phyloP scores from a whole-genome alignment of 2,797 vertebrate species.

The Phyllotis vaccarum region DNA sequence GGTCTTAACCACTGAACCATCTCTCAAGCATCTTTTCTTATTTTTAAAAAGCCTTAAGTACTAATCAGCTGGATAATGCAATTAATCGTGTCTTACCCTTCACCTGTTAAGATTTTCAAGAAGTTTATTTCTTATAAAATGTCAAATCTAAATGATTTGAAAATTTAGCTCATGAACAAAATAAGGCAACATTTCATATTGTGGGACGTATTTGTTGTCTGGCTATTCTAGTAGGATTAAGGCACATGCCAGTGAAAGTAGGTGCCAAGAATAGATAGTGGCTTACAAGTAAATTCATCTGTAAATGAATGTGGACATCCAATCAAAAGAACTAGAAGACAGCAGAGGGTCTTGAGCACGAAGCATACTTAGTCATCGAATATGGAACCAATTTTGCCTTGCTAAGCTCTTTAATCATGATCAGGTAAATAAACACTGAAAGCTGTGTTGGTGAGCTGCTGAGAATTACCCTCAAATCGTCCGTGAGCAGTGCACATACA shows the following conservation, averaged over 20 bases:
- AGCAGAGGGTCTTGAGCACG: neutral
- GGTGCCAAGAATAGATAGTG: neutral
- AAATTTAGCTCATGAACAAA: neutral
- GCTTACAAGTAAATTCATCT: neutral
- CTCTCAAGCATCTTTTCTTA: neutral
- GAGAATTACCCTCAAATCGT: slow-evolving; percentile 84
- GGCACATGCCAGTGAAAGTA: neutral
- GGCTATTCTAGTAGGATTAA: neutral
- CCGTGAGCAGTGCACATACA: slow-evolving; percentile 84
- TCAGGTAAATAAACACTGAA: slow-evolving; percentile 70
- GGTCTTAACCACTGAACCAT: neutral
- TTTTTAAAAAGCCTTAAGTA: neutral
- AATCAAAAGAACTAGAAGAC: neutral
- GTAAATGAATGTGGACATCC: neutral
- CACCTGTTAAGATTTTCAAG: neutral
- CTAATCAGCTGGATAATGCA: neutral
- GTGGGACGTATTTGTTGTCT: neutral
- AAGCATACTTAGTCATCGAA: neutral
- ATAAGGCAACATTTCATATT: neutral
- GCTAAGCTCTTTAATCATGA: slow-evolving; percentile 65
- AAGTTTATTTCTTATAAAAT: neutral
- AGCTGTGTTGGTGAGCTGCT: slow-evolving; percentile 82
- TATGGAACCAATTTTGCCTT: slow-evolving; percentile 46
- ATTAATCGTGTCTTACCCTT: neutral
- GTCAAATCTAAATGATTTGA: neutral